Base-by-base conservation (phyloP, 2,797 vertebrate genomes). In the Simalia tracyae region DNA sequence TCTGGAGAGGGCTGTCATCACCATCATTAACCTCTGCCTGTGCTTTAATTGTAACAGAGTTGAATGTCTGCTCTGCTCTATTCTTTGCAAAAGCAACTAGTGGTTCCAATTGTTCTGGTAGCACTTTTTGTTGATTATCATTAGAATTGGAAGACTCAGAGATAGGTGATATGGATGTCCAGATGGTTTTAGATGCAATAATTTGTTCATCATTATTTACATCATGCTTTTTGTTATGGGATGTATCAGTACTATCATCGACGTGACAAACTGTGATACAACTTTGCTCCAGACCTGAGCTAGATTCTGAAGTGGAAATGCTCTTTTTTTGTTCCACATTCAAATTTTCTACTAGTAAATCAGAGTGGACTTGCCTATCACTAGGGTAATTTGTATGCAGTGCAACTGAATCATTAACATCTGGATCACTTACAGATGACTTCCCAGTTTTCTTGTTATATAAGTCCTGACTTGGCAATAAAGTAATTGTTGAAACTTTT, bases 91-190 rank as follows among this genome's bases (percentile, higher is more conserved):
- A 36, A 76, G 31, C 90, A 87, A 89, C 14, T 24, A 50, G 56
- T 0, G 96, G 93, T 56, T 96, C 96, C 4, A 94, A 88, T 28
- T 97, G 95, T 88, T 97, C 97, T 4, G 94, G 93, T 0, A 61
- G 46, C 5, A 64, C 0, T 4, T 94, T 94, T 17, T 92, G 94
- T 0, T 93, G 88, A 90, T 96, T 93, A 12, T 93, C 91, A 90
- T 50, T 15, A 93, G 93, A 84, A 89, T 84, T 9, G 91, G 89
- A 94, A 68, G 91, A 84, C 54, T 94, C 91, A 12, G 81, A 61
- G 31, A 95, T 94, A 54, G 95, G 92, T 0, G 90, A 88, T 0
- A 93, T 46, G 90, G 96, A 90, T 64, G 95, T 96, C 91, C 96
- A 87, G 28, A 95, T 94, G 64, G 50, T 94, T 9, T 95, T 95